Base-by-base conservation (phyloP, 2,113 vertebrate species). In the Takifugu flavidus region DNA sequence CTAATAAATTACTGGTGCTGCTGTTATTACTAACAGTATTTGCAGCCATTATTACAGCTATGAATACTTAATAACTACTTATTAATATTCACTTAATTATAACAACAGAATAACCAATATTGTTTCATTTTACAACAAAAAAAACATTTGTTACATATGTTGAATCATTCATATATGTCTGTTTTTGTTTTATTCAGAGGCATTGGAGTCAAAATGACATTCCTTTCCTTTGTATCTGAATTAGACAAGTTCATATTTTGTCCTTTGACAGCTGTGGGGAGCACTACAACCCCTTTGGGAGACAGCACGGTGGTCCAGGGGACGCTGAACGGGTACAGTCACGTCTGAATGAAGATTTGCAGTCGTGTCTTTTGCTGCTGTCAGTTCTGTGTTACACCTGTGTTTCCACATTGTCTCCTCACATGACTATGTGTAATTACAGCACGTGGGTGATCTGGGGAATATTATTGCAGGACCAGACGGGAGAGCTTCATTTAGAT, bases 401-500 rank as follows among this genome's bases (percentile, higher is more conserved):
- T 49, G 47, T n/a, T 49, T 20, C 4, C 7, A 15, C 6, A 20
- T 65, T 20, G 2, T 52, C 47, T 14, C 31, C 2, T 0, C 25
- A 13, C 34, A 8, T 31, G 3, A 8, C 54, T 13, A 3, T 49
- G 25, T 53, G 7, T 49, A 6, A 43, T 59, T 0, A 14, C 70
- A 97, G 95, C 95, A 97, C 34, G 91, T 75, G 0, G 95, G 95
- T 2, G 95, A 98, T 82, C 86, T 98, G 69, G 95, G 96, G 4
- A 98, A 98, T 15, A 72, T 98, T 13, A 45, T 81, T 0, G 94
- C 93, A 0, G 85, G 85, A 13, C 45, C 79, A 0, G 82, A 91
- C 0, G 94, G 95, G 56, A 88, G 89, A 68, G 93, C 94, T 0
- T 71, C 78, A 1, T 96, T 98, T 68, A 88, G 93, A 56, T 74